These are phyloP conservation scores for Paramuricea clavata DNA, from an alignment of 92 coral and sea anemone species.

Conservation along the genomic window DNA sequence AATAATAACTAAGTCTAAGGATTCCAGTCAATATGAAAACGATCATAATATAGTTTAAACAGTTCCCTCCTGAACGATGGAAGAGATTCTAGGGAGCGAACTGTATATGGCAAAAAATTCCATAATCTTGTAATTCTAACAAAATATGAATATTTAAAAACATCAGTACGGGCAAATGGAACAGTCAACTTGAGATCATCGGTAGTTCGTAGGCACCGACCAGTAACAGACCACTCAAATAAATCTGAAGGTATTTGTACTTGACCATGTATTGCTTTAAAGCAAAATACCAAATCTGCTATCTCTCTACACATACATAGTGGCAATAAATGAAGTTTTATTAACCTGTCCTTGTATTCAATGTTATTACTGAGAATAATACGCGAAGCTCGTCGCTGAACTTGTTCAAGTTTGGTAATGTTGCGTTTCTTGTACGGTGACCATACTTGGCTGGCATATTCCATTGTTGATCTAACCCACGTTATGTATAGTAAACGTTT, in stretches of 20 bases:
- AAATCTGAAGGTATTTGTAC: too few relatives aligned
- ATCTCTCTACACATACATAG: not conserved
- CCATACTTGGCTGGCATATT: slow-evolving; percentile 3
- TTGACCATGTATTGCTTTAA: not conserved
- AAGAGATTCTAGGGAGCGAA: too few relatives aligned
- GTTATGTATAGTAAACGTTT: not conserved
- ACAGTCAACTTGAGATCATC: not conserved
- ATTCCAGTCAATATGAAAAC: too few relatives aligned
- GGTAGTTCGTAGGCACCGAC: not conserved
- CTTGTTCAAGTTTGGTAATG: not conserved
- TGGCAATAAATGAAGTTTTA: not conserved
- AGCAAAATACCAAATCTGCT: not conserved
- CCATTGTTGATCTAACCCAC: not conserved
- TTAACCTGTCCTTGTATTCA: not conserved
- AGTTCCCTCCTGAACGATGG: too few relatives aligned
- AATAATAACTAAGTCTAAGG: too few relatives aligned
- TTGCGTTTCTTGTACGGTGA: not conserved
- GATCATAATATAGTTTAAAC: too few relatives aligned
- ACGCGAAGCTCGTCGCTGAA: not conserved
- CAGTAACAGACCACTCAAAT: too few relatives aligned
- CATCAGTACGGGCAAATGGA: not conserved
- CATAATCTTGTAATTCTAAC: not conserved
- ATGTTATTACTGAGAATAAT: not conserved
- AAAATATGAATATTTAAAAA: not conserved
- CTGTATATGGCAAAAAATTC: not conserved